Base-by-base conservation (phyloP, 2,888 invertebrate genomes). In the Lithophane leautieri region DNA sequence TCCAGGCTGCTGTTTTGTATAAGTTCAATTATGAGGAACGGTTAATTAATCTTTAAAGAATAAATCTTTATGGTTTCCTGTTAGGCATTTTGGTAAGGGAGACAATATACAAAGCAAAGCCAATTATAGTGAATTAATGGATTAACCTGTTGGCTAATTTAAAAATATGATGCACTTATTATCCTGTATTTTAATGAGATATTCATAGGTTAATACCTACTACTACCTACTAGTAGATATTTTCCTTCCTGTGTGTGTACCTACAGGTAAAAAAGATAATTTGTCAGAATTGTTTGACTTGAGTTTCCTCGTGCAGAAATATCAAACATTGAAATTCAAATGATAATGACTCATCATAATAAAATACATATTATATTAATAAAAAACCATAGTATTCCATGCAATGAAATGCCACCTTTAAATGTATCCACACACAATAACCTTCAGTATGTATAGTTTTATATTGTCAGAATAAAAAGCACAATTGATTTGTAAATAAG, bases 401-500 rank as follows among this genome's bases (percentile, higher is more conserved):
- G n/a, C n/a, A 42, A 28, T 52, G 6, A 44, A 44, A 73, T 11
- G 28, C 14, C 34, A 19, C 4, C 9, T 2, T n/a, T n/a, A n/a
- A n/a, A 7, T 6, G 34, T 50, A 1, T 16, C 16, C 9, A 19
- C 25, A 44, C 8, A 60, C 14, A 28, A 16, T 70, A 22, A 25
- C 34, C 2, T 44, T 28, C 40, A 54, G 58, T 44, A 9, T 60
- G 28, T 28, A 34, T 62, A 70, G 40, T 47, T 54, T 73, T 58
- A 3, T 9, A 47, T 44, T 25, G 16, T 2, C 40, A 25, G 3
- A 34, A 16, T 25, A 42, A 47, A 34, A 54, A 34, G 16, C 62
- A 68, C 40, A 28, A 54, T 19, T 52, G 12, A 66, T 74, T 42
- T 81, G 79, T 76, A 67, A 76, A 76, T 76, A 81, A 47, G 34